Evolutionary conservation across 2,888 invertebrate species (phyloP).

Genomic region (Cartodere bifasciata): DNA sequence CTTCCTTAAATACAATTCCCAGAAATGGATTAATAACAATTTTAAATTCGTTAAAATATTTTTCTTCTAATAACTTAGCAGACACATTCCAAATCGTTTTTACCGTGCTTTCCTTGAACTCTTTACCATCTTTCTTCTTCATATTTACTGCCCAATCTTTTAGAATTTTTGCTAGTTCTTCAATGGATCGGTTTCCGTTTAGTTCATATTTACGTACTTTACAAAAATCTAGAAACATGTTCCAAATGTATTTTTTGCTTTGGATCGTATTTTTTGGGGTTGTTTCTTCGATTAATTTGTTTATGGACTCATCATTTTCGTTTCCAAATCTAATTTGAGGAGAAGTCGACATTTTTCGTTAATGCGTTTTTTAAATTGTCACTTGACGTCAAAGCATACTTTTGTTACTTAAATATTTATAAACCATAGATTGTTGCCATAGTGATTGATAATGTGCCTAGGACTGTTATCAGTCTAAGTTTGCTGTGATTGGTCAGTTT

Average conservation of each 20-base stretch:
- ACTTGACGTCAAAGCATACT: too few species aligned
- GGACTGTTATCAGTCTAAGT: too few species aligned
- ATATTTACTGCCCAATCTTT: constrained; percentile 16
- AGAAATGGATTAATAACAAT: constrained; percentile 14
- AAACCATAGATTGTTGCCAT: too few species aligned
- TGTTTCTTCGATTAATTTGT: constrained; percentile 3
- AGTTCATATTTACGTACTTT: constrained; percentile 6
- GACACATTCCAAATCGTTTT: constrained; percentile 16
- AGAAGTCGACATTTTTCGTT: too few species aligned
- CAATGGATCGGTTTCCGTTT: constrained; percentile 5
- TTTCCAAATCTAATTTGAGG: constrained; percentile 6
- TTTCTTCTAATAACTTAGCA: constrained; percentile 14
- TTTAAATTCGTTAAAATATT: constrained; percentile 13
- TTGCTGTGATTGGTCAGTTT: too few species aligned
- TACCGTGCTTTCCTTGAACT: constrained; percentile 14
- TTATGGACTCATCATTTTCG: constrained; percentile 1
- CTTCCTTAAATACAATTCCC: constrained; percentile 12
- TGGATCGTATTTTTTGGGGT: constrained; percentile 5
- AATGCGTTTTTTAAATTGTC: too few species aligned
- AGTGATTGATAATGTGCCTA: too few species aligned
- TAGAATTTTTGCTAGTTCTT: constrained; percentile 10
- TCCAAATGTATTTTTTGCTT: constrained; percentile 3
- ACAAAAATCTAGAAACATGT: constrained; percentile 6
- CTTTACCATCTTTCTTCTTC: constrained; percentile 14
- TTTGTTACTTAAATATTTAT: too few species aligned